Evolutionary conservation across 2,113 vertebrate genomes (phyloP), one percentile per base, ranked within the genome.

Genomic region (Cricetomys ansorgei): DNA sequence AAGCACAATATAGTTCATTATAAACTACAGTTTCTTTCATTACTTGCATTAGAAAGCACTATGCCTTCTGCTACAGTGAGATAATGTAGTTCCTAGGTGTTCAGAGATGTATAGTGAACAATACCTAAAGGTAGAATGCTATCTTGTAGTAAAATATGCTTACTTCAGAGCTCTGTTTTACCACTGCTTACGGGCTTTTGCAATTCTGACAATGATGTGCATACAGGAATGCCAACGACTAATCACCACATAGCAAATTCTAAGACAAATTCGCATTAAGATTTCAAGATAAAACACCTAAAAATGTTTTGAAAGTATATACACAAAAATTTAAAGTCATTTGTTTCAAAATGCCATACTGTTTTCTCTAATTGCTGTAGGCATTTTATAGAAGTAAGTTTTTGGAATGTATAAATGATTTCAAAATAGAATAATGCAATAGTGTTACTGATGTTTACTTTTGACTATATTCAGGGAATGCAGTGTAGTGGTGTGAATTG

Each of bases 31-130:
- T 91, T 96, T 95, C 65, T 91, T 93, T 96, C 91, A 94, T 94
- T 75, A 83, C 27, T 97, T 97, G 94, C 29, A 95, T 92, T 97
- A 89, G 96, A 85, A 97, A 97, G 76, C 53, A 92, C 55, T 77
- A 92, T 94, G 88, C 90, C 96, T 97, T 94, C 96, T 98, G 97
- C 90, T 97, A 83, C 85, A 92, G 92, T 94, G 92, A 97, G 96
- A 98, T 98, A 98, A 96, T 96, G 97, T 72, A 94, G 94, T 95
- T 96, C 85, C 75, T 95, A 94, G 84, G 73, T 96, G 62, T 94
- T 97, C 91, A 95, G 92, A 97, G 96, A 97, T 88, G 96, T 84
- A 95, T 64, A 94, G 92, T 85, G 95, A 97, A 97, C 81, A 96
- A 91, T 91, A 48, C 80, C 92, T 97, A 94, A 95, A 95, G 94